Evolutionary conservation across 2,888 invertebrate species (phyloP).

Genomic region (Trissonchulus latispiculum): DNA sequence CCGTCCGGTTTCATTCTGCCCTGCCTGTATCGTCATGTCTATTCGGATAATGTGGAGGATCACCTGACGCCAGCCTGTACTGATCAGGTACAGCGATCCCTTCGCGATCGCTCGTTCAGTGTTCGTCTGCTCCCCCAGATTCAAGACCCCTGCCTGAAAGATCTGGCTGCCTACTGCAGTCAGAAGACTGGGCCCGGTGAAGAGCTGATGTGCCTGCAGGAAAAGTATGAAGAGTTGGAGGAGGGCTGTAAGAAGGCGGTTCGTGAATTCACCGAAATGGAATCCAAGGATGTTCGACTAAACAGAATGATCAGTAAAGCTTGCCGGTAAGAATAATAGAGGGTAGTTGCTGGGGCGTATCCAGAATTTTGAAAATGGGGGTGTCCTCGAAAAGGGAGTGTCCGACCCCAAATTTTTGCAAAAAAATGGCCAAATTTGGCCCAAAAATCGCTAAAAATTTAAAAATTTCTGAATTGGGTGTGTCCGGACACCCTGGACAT

Average conservation of each 20-base stretch:
- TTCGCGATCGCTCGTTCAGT: slow-evolving; percentile 77
- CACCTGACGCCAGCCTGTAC: too few species aligned
- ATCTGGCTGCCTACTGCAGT: slow-evolving; percentile 69
- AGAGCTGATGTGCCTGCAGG: slow-evolving; percentile 85
- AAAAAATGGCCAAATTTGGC: too few species aligned
- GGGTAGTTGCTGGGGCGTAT: too few species aligned
- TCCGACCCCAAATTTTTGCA: too few species aligned
- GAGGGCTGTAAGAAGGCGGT: background rate
- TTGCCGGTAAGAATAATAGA: too few species aligned
- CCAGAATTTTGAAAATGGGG: too few species aligned
- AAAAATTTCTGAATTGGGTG: too few species aligned
- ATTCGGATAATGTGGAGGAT: slow-evolving; percentile 45
- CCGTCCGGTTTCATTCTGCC: slow-evolving; percentile 73
- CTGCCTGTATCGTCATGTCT: slow-evolving; percentile 65
- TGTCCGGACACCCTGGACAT: too few species aligned
- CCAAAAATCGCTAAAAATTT: too few species aligned
- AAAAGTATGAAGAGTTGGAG: slow-evolving; percentile 45
- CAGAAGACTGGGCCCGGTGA: slow-evolving; percentile 53
- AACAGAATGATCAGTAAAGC: background rate
- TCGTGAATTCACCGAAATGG: background rate
- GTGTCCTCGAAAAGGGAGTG: too few species aligned
- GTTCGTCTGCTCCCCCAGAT: slow-evolving; percentile 89
- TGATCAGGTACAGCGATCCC: too few species aligned
- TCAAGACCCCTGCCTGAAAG: slow-evolving; percentile 75
- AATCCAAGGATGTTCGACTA: background rate